phyloP scores from a whole-genome alignment of 1,140 invertebrate genomes.

The Saccostrea cuccullata region DNA sequence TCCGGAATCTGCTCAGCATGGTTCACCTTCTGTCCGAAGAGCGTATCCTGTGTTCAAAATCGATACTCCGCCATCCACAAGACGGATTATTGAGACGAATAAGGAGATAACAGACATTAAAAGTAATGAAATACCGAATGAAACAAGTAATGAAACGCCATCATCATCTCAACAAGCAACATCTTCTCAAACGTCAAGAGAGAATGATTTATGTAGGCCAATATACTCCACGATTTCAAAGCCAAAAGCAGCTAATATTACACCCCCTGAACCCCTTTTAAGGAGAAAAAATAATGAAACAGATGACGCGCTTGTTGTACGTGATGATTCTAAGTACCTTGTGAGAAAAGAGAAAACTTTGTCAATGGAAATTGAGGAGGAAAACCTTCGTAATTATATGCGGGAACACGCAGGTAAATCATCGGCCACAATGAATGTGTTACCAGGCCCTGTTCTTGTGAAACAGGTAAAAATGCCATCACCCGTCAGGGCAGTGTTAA shows the following conservation, averaged over 20 bases:
- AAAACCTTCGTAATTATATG: slow-evolving; percentile 32
- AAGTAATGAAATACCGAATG: neutral
- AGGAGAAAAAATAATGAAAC: neutral
- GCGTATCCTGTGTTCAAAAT: slow-evolving; percentile 34
- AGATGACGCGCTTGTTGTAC: neutral
- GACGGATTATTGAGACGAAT: slow-evolving; percentile 21
- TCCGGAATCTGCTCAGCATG: neutral
- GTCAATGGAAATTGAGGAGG: slow-evolving; percentile 38
- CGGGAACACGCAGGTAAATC: slow-evolving; percentile 30
- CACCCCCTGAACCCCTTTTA: neutral
- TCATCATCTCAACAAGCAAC: neutral
- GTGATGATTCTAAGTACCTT: slow-evolving; percentile 20
- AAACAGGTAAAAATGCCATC: slow-evolving; percentile 1
- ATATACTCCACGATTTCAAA: slow-evolving; percentile 18
- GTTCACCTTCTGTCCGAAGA: neutral
- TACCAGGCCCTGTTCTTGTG: slow-evolving; percentile 33
- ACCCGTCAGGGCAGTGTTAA: slow-evolving; percentile 27
- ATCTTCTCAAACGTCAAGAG: neutral
- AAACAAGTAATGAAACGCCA: neutral
- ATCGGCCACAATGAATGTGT: slow-evolving; percentile 36
- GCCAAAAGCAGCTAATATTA: neutral
- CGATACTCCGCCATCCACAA: neutral
- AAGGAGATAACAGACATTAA: neutral
- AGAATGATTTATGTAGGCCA: neutral
- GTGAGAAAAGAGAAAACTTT: slow-evolving; percentile 29